Percentiles rank a stretch among this genome's conserved stretches.
Conservation (phyloP, 2,113 vertebrate genomes). For the Acrocephalus kingi region DNA sequence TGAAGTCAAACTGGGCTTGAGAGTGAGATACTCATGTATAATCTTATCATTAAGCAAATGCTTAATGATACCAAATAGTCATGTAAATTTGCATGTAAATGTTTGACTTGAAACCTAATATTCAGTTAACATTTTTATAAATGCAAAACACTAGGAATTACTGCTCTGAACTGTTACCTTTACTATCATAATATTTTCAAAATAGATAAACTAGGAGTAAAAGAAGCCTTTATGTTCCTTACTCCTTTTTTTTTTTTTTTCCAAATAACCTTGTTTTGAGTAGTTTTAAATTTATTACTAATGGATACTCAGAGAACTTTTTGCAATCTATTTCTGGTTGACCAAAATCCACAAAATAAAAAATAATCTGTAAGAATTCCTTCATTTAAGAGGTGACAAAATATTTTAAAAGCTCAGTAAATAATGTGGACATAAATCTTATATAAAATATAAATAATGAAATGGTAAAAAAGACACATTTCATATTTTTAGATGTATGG, state of each 20-base stretch:
- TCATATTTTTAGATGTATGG: neutral
- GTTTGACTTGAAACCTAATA: neutral
- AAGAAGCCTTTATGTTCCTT: neutral
- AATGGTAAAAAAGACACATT: neutral
- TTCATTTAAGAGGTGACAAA: neutral
- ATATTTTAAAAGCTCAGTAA: neutral
- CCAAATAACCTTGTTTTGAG: neutral
- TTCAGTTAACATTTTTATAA: neutral
- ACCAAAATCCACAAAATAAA: neutral
- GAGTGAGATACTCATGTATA: neutral
- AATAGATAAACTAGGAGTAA: neutral
- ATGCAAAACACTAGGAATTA: neutral
- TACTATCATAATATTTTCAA: neutral
- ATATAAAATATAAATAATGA: neutral
- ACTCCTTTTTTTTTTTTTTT: neutral
- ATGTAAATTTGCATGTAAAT: neutral
- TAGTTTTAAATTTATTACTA: neutral
- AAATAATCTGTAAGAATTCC: neutral
- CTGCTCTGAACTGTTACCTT: neutral
- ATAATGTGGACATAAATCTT: neutral
- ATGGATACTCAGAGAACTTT: neutral
- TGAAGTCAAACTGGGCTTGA: neutral
- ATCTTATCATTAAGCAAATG: neutral
- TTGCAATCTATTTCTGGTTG: neutral
- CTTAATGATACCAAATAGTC: neutral